Base-by-base conservation (phyloP, 2,113 vertebrate genomes). In the Cynocephalus volans region DNA sequence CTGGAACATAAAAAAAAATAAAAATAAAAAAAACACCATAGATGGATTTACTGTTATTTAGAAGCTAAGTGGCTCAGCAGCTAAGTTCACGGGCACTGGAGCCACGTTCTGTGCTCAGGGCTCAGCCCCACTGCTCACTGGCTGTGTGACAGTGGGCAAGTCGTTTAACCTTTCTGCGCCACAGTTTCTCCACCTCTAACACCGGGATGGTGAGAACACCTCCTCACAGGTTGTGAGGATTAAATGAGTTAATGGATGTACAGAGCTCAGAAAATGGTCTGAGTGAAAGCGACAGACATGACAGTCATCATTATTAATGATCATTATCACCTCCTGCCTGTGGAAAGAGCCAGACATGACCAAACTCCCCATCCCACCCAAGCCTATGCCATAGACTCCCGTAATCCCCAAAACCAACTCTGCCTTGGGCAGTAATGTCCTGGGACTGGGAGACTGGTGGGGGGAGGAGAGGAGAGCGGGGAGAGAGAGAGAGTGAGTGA, bases 201-300 rank as follows among this genome's bases (percentile, higher is more conserved):
- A 11, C 0, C 0, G 62, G 33, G 24, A 28, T 41, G 33, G 56
- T 12, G 45, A 12, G 5, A 90, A 23, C 2, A 8, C 31, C 31
- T 87, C n/a, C 5, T 45, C 79, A 12, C 4, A 8, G 31, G 5
- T 28, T 21, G 24, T 67, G 28, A 90, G 9, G 76, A 58, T 82
- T 75, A 26, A 67, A 18, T 36, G 64, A 9, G 6, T 36, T 36
- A 36, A 28, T 52, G 17, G 18, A 14, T 26, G 13, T 5, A 18
- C 83, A 72, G 70, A 72, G 31, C 21, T 48, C n/a, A 65, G 80
- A 81, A 48, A 24, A 24, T 26, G 6, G 26, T 10, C 75, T 50
- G 36, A 26, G 48, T 96, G 36, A 76, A 13, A 76, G 15, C 15
- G 26, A 18, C 8, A 50, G 48, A 76, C 48, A 33, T 19, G 45